A percentile compares a stretch with the other conserved stretches of the same genome.
Conservation (phyloP, 2,113 vertebrate genomes). For the Corythornis cristatus region DNA sequence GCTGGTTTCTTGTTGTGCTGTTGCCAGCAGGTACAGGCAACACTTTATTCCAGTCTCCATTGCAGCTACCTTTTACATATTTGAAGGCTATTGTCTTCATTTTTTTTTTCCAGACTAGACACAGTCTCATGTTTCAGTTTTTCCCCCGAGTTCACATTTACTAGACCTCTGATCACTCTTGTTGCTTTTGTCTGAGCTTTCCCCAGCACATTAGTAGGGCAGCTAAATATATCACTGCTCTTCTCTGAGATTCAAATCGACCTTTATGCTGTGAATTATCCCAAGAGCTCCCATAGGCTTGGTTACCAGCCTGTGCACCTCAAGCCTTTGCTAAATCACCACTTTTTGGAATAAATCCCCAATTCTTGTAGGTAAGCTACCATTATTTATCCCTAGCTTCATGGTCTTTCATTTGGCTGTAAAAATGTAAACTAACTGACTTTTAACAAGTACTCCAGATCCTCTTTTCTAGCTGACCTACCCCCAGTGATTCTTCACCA, state of each 20-base stretch:
- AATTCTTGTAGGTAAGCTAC: slow-evolving; percentile 40
- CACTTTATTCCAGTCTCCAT: background rate
- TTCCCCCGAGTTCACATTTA: background rate
- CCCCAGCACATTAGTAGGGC: slow-evolving; percentile 19
- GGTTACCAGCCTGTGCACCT: slow-evolving; percentile 36
- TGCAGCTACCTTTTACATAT: background rate
- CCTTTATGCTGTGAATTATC: slow-evolving; percentile 18
- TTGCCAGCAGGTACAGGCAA: background rate
- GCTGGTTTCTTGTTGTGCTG: background rate
- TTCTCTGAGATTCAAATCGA: slow-evolving; percentile 38
- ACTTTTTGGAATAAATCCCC: slow-evolving; percentile 39
- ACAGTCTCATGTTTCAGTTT: background rate
- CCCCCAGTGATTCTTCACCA: background rate
- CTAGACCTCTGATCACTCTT: background rate
- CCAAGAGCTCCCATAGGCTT: slow-evolving; percentile 10
- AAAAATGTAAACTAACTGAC: background rate
- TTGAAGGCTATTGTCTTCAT: background rate
- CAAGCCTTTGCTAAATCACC: slow-evolving; percentile 50
- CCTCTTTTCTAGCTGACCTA: slow-evolving; percentile 30
- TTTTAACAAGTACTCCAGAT: slow-evolving; percentile 33
- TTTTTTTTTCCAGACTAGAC: background rate
- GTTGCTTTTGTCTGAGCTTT: slow-evolving; percentile 28
- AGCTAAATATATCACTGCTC: slow-evolving; percentile 36
- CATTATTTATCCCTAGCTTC: slow-evolving; percentile 40
- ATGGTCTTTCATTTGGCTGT: slow-evolving; percentile 24